A percentile compares a stretch with the other conserved stretches of the same genome.
Conservation (phyloP, 2,797 vertebrate species). For the Pteropus rufus region DNA sequence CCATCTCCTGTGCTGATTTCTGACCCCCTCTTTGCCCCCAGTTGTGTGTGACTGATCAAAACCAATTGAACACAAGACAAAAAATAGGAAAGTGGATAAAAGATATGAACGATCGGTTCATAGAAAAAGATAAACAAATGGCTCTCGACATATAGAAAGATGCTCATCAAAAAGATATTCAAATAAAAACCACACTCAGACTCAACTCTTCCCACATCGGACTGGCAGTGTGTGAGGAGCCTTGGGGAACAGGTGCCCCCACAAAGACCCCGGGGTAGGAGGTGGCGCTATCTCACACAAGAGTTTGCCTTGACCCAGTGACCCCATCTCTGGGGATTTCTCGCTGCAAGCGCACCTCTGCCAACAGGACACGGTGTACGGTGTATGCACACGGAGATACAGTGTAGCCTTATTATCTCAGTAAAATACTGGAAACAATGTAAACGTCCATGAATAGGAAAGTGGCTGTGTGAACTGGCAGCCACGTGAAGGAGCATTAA, state of each 20-base stretch:
- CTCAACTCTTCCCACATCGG: accelerated
- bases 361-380: not conserved
- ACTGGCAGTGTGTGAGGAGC: not conserved
- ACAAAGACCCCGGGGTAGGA: too few relatives aligned
- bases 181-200: not conserved
- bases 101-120: too few relatives aligned
- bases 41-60: not conserved
- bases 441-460: not conserved
- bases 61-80: not conserved
- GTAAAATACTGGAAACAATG: not conserved
- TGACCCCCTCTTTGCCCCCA: not conserved
- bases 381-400: not conserved
- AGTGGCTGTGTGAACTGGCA: not conserved
- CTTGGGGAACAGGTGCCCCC: not conserved
- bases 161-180: not conserved
- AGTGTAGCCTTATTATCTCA: not conserved
- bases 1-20: not conserved
- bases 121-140: too few relatives aligned
- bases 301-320: not conserved
- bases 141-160: not conserved
- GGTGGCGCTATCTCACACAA: too few relatives aligned
- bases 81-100: not conserved
- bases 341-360: not conserved
- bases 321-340: not conserved
- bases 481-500: not conserved